Base-by-base conservation (phyloP, 2,797 vertebrate genomes). In the Tokudaia muenninki region DNA sequence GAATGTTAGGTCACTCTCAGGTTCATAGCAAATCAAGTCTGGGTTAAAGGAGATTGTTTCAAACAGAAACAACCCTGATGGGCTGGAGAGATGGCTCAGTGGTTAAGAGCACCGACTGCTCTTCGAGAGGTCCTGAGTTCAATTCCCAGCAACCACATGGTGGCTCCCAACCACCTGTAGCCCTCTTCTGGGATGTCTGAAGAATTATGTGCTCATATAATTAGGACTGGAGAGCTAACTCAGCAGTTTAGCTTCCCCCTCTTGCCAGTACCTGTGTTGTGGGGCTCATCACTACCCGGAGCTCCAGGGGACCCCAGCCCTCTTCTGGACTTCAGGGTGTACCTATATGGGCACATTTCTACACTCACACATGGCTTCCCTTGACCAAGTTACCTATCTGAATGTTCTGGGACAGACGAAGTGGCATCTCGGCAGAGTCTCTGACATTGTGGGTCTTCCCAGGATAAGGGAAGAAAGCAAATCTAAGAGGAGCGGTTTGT, bases 351-450 rank as follows among this genome's bases (percentile, higher is more conserved):
- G 16, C 59, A 47, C 41, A 44, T 84, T 47, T 10, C 41, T 10
- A 47, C 1, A 84, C 17, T 37, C 86, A 29, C 14, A 41, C 14
- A 41, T 98, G 98, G 92, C 97, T 98, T 98, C 98, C 89, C 98
- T 98, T 98, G 98, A 98, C 98, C 98, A 97, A 99, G 99, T 99
- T 98, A 98, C 98, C 98, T 98, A 98, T 98, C 98, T 98, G 98
- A 96, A 98, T 98, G 98, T 98, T 98, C 98, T 99, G 98, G 98
- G 98, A 99, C 99, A 99, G 98, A 98, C 98, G 99, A 99, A 99
- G 98, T 98, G 98, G 98, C 98, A 97, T 88, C 75, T 96, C 93
- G 98, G 98, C 99, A 97, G 75, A 98, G 98, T 98, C 98, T 98
- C 97, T 98, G 98, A 98, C 98, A 98, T 10, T 24, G 17, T 41